Evolutionary conservation across 2,888 invertebrate species (phyloP), one percentile per base, ranked within the genome.

Genomic region (Parascotia fuliginaria): DNA sequence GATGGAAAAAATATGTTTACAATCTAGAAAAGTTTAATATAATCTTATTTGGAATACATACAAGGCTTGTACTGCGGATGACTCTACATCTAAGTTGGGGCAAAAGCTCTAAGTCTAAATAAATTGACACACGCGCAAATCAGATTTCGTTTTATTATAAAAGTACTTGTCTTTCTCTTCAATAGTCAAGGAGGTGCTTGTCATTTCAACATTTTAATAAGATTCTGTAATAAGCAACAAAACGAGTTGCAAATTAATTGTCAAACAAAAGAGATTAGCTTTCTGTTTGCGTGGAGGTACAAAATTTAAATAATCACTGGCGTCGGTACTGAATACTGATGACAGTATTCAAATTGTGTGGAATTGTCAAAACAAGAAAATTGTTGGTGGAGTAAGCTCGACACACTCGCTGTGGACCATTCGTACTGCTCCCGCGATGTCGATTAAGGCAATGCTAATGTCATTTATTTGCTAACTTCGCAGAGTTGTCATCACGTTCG

Each of bases 361-460:
- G 79, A 77, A 81, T 79, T 78, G 75, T 81, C 80, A 81, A 80
- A 83, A 82, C 84, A 83, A 83, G 83, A 83, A 84, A 82, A 85
- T 85, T 79, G 83, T 69, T 79, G 81, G 65, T 69, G 66, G 68
- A 80, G 73, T 67, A 73, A 70, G 67, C 62, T 67, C 63, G 63
- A 65, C 72, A 63, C 65, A 65, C 72, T 73, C 45, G 38, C 22
- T 45, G 67, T 70, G 69, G 74, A 71, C 66, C 58, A 68, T 67
- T 47, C 50, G 68, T 65, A 77, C 70, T 65, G 75, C 75, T 83
- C 85, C 86, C 86, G 75, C 70, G 84, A 76, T 82, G 87, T 83
- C 85, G 84, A 87, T 89, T 88, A 88, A 78, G 79, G 78, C 33
- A 79, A 87, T 83, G 85, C 83, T 87, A 87, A 89, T 85, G 84